Base-by-base conservation (phyloP, 2,797 vertebrate genomes). In the Typhlichthys subterraneus region DNA sequence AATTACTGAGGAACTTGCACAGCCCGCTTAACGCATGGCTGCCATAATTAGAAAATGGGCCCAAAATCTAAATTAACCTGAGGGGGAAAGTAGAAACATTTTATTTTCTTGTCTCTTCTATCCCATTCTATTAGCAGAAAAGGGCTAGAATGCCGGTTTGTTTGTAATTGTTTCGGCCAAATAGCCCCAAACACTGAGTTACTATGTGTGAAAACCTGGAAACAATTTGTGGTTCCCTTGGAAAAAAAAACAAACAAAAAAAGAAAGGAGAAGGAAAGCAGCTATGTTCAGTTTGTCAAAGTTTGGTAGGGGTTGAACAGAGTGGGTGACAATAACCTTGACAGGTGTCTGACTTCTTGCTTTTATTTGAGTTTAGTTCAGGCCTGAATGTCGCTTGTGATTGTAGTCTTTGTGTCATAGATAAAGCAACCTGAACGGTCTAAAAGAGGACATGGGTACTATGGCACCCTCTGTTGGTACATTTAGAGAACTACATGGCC, bases 191-290 rank as follows among this genome's bases (percentile, higher is more conserved):
- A 88, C 79, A 79, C 80, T 55, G 61, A 79, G 78, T 86, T 85
- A 87, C 75, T 84, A 84, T 67, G 83, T 88, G 83, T 85, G 85
- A 88, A 89, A 91, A 82, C 82, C 79, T 91, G 89, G 88, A 87
- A 76, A 76, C 81, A 85, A 90, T 91, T 89, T 90, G 87, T 84
- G 88, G 85, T 84, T 88, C 71, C 69, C 54, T 61, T 64, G 59
- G 57, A 68, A 70, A 65, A 54, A 51, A 59, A 54, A 57, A 57
- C 57, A 55, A 56, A 48, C 46, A 59, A 50, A 52, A 57, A 31
- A 60, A 53, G 60, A 52, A 67, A 60, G 54, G 67, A 61, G 69
- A 64, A 77, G 73, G 69, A 76, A 79, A 76, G 63, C 53, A 77
- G 65, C 67, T 74, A 80, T 81, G 83, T 83, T 76, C 76, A 75